Evolutionary conservation across 2,888 invertebrate genomes (phyloP), one percentile per base, ranked within the genome.

Genomic region (Ophraella communa): DNA sequence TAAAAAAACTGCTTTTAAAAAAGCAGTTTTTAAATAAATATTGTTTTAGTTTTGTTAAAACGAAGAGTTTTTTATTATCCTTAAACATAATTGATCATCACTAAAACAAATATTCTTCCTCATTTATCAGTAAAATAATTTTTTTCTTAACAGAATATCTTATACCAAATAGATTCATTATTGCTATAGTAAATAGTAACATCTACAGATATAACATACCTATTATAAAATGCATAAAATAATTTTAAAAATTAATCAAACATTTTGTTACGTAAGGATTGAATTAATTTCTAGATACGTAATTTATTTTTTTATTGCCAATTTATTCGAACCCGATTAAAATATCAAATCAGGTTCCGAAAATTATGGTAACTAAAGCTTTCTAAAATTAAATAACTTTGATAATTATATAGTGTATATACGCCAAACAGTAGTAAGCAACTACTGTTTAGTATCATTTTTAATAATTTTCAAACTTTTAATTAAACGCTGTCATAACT

Each of bases 371-470:
- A 47, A 51, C 14, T 51, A 8, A 17, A 51, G 24, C 49, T 39
- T 54, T 35, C 54, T 24, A 42, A 23, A 54, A 56, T 56, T 56
- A 17, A 45, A 56, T 27, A 39, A 56, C 24, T 45, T 27, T 27
- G 2, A 44, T 44, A 56, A 56, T 44, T 44, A 56, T 59, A 51
- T 23, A 39, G 24, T n/a, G n/a, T 20, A 17, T 49, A 58, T 52
- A 51, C 52, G 51, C 52, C 52, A 59, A 59, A 59, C 51, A 35
- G 51, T 59, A 52, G 59, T 59, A 18, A 10, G 39, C 17, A 52
- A 59, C 59, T 52, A 59, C 59, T 52, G 59, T 59, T 59, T 59
- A 52, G 39, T 39, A 42, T 52, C 59, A 27, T 51, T 59, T 59
- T 52, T 4, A 20, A 33, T 42, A 17, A 52, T 59, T 59, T 52